phyloP scores from a whole-genome alignment of 2,113 vertebrate species.

The Elgaria multicarinata region DNA sequence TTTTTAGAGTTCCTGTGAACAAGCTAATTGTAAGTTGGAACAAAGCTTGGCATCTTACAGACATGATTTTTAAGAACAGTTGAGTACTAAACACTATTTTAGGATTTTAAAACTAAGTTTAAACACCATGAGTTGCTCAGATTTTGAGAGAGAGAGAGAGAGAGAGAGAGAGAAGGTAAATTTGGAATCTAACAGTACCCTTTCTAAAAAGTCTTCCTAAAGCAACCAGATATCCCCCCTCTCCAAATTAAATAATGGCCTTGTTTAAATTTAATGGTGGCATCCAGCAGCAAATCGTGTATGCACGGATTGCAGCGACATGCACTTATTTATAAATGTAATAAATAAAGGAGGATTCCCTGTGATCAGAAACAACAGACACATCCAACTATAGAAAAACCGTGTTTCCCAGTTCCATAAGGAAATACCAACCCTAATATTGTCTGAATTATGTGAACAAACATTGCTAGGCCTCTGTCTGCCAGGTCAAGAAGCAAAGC shows the following conservation, averaged over 20 bases:
- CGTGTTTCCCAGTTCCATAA: background rate
- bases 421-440: background rate
- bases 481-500: background rate
- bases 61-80: background rate
- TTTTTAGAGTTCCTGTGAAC: conserved; percentile 80
- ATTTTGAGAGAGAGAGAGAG: too few relatives aligned
- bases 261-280: too few relatives aligned
- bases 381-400: background rate
- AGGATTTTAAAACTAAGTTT: background rate
- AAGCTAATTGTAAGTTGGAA: conserved; percentile 20
- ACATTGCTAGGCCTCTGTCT: background rate
- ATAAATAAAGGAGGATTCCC: too few relatives aligned
- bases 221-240: too few relatives aligned
- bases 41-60: background rate
- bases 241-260: too few relatives aligned
- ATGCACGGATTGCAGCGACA: too few relatives aligned
- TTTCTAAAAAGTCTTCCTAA: too few relatives aligned
- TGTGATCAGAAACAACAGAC: background rate
- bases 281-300: too few relatives aligned
- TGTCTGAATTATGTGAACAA: background rate
- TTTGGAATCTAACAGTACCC: too few relatives aligned
- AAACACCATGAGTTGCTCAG: background rate
- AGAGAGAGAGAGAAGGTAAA: background rate
- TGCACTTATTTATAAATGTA: too few relatives aligned
- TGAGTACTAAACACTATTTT: background rate